phyloP scores from a whole-genome alignment of 2,113 vertebrate genomes.

The Stictonetta naevosa region DNA sequence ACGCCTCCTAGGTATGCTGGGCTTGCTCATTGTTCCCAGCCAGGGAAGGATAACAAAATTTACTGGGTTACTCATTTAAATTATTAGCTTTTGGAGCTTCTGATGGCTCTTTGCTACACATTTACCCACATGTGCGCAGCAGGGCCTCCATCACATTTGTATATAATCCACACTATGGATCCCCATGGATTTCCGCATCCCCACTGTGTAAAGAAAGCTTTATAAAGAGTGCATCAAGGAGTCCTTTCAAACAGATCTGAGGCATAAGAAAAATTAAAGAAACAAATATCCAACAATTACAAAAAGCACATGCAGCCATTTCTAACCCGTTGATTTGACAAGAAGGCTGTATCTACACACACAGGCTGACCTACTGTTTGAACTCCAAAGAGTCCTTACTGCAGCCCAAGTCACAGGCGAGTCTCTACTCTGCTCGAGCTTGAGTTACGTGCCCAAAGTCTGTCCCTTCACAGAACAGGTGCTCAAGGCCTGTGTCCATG shows the following conservation, averaged over 20 bases:
- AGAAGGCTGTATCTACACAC: background rate
- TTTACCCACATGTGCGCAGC: background rate
- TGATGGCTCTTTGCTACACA: background rate
- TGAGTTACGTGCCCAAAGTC: background rate
- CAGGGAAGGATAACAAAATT: background rate
- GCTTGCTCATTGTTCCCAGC: background rate
- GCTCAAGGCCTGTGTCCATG: accelerated
- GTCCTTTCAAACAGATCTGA: background rate
- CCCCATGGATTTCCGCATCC: accelerated
- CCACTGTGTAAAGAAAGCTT: background rate
- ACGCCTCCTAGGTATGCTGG: accelerated
- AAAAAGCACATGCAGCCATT: background rate
- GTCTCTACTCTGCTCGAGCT: background rate
- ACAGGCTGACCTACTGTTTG: background rate
- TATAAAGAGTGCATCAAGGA: background rate
- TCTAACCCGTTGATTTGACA: background rate
- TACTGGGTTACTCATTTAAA: background rate
- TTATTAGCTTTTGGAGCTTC: background rate
- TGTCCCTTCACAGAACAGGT: background rate
- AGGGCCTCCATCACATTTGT: background rate
- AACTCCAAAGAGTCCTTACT: background rate
- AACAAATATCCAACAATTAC: background rate
- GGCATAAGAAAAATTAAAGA: background rate
- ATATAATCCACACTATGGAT: background rate
- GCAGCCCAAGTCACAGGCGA: background rate